Evolutionary conservation across 2,888 invertebrate species (phyloP).

Genomic region (Auanema freiburgensis): DNA sequence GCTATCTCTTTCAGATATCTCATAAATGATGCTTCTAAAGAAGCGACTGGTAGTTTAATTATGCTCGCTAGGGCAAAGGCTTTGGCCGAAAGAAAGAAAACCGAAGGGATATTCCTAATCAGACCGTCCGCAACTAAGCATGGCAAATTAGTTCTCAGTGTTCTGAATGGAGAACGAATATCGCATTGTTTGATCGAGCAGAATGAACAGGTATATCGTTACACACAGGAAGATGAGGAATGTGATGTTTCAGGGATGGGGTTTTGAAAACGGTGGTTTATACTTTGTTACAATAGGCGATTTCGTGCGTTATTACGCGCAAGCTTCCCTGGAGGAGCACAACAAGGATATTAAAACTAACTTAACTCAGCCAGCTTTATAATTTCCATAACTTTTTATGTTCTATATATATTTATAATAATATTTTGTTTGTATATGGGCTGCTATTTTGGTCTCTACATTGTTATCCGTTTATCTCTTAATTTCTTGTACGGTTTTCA

Average conservation of each 20-base stretch:
- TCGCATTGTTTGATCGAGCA: constrained; percentile 65
- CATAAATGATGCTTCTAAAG: constrained; percentile 37
- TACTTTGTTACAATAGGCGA: constrained; percentile 56
- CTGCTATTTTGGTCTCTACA: background rate
- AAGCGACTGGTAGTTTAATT: constrained; percentile 31
- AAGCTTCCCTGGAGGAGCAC: constrained; percentile 53
- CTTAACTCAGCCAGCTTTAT: constrained; percentile 27
- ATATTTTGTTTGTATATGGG: no score
- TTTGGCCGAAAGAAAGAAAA: constrained; percentile 53
- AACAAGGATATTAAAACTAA: constrained; percentile 41
- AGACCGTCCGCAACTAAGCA: constrained; percentile 75
- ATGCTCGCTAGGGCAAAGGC: constrained; percentile 67
- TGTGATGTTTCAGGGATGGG: constrained; percentile 50
- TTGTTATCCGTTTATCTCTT: background rate
- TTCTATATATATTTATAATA: background rate
- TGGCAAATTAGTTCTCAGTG: constrained; percentile 37
- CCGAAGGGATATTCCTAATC: constrained; percentile 89
- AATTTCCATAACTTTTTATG: background rate
- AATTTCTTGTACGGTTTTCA: background rate
- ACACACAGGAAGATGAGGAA: background rate
- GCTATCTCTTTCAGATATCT: constrained; percentile 27
- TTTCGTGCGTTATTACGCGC: constrained; percentile 60
- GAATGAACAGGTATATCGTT: constrained; percentile 22
- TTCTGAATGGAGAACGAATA: constrained; percentile 36
- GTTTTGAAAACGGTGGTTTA: constrained; percentile 56